Conservation (phyloP, 2,797 vertebrate species). For the Bradypodion pumilum region DNA sequence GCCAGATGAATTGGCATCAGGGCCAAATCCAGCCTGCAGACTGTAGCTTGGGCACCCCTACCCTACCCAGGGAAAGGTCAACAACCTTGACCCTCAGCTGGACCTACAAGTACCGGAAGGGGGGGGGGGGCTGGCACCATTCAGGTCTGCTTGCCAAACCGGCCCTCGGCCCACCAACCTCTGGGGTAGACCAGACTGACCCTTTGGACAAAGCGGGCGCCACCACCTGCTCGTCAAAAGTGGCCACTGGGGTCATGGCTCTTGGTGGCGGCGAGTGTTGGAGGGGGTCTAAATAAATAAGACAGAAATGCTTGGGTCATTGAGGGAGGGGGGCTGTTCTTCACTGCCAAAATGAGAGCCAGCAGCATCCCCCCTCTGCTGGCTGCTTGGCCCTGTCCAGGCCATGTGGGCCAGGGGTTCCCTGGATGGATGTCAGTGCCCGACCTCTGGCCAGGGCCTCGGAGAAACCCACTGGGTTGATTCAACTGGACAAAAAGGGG, state of each 20-base stretch:
- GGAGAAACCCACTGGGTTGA: no score
- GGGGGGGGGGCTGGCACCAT: not conserved
- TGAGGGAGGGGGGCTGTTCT: not conserved
- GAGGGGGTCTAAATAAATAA: conserved; percentile 70
- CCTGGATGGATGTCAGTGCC: not conserved
- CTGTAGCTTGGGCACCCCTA: no score
- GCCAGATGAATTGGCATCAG: no score
- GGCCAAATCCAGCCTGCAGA: no score
- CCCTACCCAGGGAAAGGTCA: conserved; percentile 29
- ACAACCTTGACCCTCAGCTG: not conserved
- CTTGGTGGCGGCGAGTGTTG: conserved; percentile 75
- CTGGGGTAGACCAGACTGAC: no score
- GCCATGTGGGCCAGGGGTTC: conserved; percentile 63
- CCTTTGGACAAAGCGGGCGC: conserved; percentile 62
- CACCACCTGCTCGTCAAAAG: no score
- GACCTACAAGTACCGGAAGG: not conserved
- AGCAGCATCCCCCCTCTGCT: conserved; percentile 11
- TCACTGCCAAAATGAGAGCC: conserved; percentile 69
- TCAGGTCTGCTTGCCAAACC: conserved; percentile 46
- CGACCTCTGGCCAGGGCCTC: no score
- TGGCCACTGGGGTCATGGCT: conserved; percentile 78
- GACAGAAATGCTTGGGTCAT: conserved; percentile 57
- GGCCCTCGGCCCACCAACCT: no score
- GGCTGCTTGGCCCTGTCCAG: conserved; percentile 54
- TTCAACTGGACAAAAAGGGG: not conserved